Conservation (phyloP, 2,797 vertebrate species). For the Sardinella longiceps region DNA sequence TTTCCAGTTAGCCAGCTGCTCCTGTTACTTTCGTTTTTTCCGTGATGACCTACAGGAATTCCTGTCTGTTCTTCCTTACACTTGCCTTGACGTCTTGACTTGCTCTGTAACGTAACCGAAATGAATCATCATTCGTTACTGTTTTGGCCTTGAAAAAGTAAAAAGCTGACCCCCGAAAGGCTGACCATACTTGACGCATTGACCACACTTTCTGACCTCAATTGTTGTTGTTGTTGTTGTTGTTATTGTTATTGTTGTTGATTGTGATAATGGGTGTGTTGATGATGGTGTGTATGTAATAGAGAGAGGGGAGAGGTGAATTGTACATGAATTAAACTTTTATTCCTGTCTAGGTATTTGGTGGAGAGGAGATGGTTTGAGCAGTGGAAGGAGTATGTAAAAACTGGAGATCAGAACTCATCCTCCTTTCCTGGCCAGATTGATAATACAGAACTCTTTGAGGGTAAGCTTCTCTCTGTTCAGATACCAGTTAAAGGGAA, state of each 20-base stretch:
- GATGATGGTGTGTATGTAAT: too few species aligned
- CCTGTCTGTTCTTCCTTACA: not conserved
- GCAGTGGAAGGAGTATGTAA: conserved; percentile 82
- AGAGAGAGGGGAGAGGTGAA: too few species aligned
- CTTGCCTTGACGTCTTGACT: too few species aligned
- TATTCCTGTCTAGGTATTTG: conserved; percentile 75
- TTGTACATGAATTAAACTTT: conserved; percentile 14
- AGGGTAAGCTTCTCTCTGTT: conserved; percentile 68
- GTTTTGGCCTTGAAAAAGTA: too few species aligned
- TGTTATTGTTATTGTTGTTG: too few species aligned
- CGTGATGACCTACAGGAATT: not conserved
- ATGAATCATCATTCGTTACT: too few species aligned
- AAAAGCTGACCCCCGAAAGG: too few species aligned
- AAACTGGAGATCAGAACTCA: conserved; percentile 78
- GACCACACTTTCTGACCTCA: too few species aligned
- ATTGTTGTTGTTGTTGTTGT: too few species aligned
- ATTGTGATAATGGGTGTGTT: too few species aligned
- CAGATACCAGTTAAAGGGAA: not conserved
- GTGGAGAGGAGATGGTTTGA: conserved; percentile 82
- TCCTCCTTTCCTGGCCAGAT: conserved; percentile 81
- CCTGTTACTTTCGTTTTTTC: conserved; percentile 26
- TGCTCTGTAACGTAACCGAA: not conserved
- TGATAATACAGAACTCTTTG: conserved; percentile 80
- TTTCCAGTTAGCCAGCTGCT: conserved; percentile 1
- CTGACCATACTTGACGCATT: too few species aligned